These are phyloP conservation scores for Cyclopterus lumpus DNA, from an alignment of 2,797 vertebrate genomes.

Conservation along the genomic window DNA sequence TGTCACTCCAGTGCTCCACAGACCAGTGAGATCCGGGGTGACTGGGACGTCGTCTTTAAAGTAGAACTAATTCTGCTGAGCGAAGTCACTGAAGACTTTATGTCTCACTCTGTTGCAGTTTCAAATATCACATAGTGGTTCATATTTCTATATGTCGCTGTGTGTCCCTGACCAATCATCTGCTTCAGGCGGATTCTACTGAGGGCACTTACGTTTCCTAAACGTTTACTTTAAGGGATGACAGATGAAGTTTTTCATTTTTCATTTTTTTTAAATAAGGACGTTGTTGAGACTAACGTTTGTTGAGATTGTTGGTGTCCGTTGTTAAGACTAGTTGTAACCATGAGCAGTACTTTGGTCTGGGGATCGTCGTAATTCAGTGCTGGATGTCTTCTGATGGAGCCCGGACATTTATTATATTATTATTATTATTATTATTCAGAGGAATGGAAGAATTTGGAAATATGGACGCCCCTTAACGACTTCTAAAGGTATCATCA, in stretches of 20 bases:
- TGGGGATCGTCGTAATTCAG: neutral
- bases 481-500: neutral
- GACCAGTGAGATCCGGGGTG: slow-evolving; percentile 21
- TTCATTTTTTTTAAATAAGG: neutral
- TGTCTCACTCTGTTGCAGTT: slow-evolving; percentile 11
- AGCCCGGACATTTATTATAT: neutral
- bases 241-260: neutral
- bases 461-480: neutral
- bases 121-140: slow-evolving; percentile 18
- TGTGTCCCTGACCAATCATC: slow-evolving; percentile 31
- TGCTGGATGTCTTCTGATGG: slow-evolving; percentile 1
- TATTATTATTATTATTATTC: neutral
- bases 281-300: too few species aligned
- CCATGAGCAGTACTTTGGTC: neutral
- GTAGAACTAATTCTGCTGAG: neutral
- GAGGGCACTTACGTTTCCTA: neutral
- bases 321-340: neutral
- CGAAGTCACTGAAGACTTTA: neutral
- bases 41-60: neutral
- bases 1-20: slow-evolving; percentile 22
- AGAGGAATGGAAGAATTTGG: neutral
- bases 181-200: slow-evolving; percentile 7
- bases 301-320: neutral
- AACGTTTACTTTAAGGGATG: neutral
- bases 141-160: neutral